Base-by-base conservation (phyloP, 92 coral and sea anemone species). In the Hydrozoanthus gracilis region DNA sequence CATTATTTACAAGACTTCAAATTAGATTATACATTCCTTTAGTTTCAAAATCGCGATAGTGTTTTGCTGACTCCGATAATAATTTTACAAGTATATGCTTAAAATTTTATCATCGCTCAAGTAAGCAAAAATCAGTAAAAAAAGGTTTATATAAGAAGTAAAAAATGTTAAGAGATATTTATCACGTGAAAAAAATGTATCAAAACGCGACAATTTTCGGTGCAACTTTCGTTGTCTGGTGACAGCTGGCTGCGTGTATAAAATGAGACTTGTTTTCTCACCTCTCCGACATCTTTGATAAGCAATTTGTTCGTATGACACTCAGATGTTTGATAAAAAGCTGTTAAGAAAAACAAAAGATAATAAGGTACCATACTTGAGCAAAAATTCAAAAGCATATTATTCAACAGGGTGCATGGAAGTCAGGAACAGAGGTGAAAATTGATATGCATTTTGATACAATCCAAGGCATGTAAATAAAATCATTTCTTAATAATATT, bases 201-300 rank as follows among this genome's bases (percentile, higher is more conserved):
- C 60, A 79, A 64, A 79, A 79, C 45, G 74, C 46, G 11, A 49
- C 73, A 64, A 16, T 18, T 51, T 76, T 76, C 13, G 44, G 54
- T 64, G 11, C 7, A 17, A 39, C 45, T 8, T 0, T 46, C 6
- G 73, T 48, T 62, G 74, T 66, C 85, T 51, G n/a, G 72, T 62
- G 73, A 80, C 85, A 66, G 73, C 84, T 79, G 39, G 54, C 47
- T 7, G 71, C 51, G 0, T 13, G 0, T 8, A 5, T 3, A 20
- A 7, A 12, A 39, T 50, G 27, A 44, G 58, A 58, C 6, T 14
- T 39, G 55, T 77, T 58, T 16, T 46, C 88, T 46, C 75, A 94
- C 98, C 94, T 94, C 90, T 13, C 72, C 91, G 3, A 91, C 60
- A 52, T 94, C 95, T 76, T 89, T 77, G 65, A 94, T 90, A 68